Conservation (phyloP, 2,888 invertebrate genomes). For the Chloromyia formosa region DNA sequence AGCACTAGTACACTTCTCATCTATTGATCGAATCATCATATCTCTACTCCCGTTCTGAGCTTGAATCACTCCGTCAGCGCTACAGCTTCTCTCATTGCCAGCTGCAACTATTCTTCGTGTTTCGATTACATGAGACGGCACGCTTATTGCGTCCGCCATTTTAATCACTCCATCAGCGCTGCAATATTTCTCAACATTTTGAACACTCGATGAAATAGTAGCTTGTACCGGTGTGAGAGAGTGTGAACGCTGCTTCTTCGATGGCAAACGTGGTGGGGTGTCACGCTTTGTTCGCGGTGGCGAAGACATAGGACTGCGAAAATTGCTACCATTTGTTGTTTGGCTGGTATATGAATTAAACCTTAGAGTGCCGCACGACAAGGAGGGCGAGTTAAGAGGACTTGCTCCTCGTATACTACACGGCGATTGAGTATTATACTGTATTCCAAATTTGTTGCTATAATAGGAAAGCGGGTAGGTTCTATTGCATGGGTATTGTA, state of each 20-base stretch:
- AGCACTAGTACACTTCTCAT: conserved; percentile 67
- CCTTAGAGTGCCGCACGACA: conserved; percentile 62
- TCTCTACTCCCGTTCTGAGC: conserved; percentile 44
- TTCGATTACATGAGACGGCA: conserved; percentile 51
- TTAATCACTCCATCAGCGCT: conserved; percentile 77
- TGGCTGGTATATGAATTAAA: conserved; percentile 58
- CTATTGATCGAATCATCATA: conserved; percentile 53
- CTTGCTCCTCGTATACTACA: conserved; percentile 62
- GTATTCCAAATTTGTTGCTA: conserved; percentile 68
- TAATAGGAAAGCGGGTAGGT: conserved; percentile 81
- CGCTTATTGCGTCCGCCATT: conserved; percentile 46
- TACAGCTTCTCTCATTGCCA: conserved; percentile 69
- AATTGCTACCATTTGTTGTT: conserved; percentile 56
- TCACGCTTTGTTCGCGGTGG: conserved; percentile 68
- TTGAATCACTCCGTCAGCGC: conserved; percentile 75
- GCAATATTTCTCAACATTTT: conserved; percentile 69
- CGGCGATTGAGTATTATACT: conserved; percentile 61
- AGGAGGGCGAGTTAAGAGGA: conserved; percentile 62
- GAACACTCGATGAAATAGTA: conserved; percentile 53
- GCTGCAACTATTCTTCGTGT: conserved; percentile 40
- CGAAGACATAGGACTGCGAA: conserved; percentile 67
- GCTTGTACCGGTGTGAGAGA: conserved; percentile 75
- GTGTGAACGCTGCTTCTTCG: conserved; percentile 79
- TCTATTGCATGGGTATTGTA: conserved; percentile 85
- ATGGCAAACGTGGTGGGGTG: conserved; percentile 65